These are phyloP conservation scores for Tokudaia tokunoshimensis DNA, from an alignment of 2,797 vertebrate genomes.

Conservation along the genomic window DNA sequence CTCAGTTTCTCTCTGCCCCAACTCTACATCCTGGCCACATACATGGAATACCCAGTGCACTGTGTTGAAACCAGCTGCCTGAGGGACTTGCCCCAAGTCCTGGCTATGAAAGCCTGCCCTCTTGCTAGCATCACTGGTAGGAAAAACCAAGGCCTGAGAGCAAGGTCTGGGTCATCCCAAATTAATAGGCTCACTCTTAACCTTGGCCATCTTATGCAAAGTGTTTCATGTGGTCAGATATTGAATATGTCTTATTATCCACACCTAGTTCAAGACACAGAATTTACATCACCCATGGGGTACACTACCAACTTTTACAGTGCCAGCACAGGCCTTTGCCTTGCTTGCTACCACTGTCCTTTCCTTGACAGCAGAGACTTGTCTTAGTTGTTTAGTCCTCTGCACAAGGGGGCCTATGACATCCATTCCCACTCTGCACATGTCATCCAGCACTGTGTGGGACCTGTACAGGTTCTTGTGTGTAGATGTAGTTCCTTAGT, in stretches of 20 bases:
- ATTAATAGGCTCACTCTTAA: not conserved
- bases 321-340: too few species aligned
- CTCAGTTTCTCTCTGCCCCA: not conserved
- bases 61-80: not conserved
- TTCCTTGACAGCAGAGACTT: not conserved
- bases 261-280: not conserved
- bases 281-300: accelerated
- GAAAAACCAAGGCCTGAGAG: not conserved
- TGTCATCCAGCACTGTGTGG: not conserved
- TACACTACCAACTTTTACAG: not conserved
- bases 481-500: not conserved
- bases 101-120: not conserved
- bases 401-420: accelerated
- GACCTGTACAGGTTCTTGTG: not conserved
- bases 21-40: accelerated
- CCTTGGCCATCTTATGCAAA: not conserved
- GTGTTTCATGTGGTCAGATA: not conserved
- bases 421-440: too few species aligned
- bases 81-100: too few species aligned
- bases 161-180: not conserved
- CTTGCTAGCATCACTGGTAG: not conserved
- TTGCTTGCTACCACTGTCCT: not conserved
- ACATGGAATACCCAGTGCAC: too few species aligned
- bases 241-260: not conserved
- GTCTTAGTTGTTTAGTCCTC: not conserved